Evolutionary conservation across 2,113 vertebrate species (phyloP), one percentile per base, ranked within the genome.

Genomic region (Bufo gargarizans): DNA sequence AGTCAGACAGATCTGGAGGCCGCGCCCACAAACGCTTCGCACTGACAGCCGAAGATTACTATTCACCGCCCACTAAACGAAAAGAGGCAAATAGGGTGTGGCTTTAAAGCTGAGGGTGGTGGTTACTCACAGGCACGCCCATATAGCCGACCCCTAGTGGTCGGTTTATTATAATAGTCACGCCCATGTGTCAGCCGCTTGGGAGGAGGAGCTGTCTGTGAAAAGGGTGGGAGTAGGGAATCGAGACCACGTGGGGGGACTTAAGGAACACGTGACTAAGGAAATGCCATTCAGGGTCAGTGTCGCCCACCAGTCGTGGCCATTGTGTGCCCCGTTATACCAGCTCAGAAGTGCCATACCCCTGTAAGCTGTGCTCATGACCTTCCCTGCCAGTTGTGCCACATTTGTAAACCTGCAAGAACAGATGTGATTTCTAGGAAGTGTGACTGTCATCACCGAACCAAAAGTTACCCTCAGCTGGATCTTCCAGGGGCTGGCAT

Each of bases 281-380:
- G 78, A 74, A 81, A 77, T 82, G 78, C 72, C 79, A 82, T 82
- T 65, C 43, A 88, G 86, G 86, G 86, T 88, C 86, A 88, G 78
- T 47, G 61, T 80, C 49, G 55, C 19, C 43, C 53, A 77, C 43
- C 56, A 71, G 72, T 76, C 45, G 6, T 76, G 47, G 72, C 47
- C 45, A 76, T 76, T 58, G 20, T 80, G 53, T 8, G 47, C 81
- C 81, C 58, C 61, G 8, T 67, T 8, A n/a, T 43, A 49, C 14
- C 43, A 8, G 50, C 77, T 8, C 5, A 4, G 47, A 53, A 6
- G 11, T 56, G 20, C 78, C 56, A 33, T n/a, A 49, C 4, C 20
- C 10, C n/a, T 81, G 16, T 10, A 1, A 33, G 33, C 33, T 33
- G 33, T 0, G 33, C 43, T 17, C 16, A 16, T 72, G 69, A 22